Percentiles rank a stretch among this genome's conserved stretches.
Conservation (phyloP, 1,140 invertebrate species). For the Euglossa dilemma region DNA sequence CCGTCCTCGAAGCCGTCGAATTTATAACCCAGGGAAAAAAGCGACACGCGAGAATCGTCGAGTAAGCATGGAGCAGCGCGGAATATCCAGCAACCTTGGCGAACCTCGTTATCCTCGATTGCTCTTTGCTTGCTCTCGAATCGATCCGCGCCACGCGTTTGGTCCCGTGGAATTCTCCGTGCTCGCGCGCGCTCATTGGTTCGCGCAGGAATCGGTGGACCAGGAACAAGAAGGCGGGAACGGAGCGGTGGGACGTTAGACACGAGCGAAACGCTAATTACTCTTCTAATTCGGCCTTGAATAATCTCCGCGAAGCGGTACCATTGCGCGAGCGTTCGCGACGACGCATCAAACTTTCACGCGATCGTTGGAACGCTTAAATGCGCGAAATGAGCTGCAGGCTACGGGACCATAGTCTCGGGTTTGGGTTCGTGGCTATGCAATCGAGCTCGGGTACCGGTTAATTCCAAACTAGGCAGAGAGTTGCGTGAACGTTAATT, state of each 20-base stretch:
- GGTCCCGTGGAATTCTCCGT: too few relatives aligned
- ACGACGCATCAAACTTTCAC: conserved; percentile 30
- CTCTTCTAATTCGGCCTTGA: conserved; percentile 2
- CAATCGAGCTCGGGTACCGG: conserved; percentile 36
- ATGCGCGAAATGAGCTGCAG: conserved; percentile 16
- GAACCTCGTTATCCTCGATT: background rate
- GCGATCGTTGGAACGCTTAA: conserved; percentile 45
- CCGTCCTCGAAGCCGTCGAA: conserved; percentile 57
- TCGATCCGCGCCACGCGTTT: background rate
- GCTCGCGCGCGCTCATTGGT: too few relatives aligned
- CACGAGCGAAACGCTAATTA: background rate
- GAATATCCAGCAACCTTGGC: background rate
- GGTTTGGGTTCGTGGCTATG: background rate
- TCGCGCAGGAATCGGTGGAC: too few relatives aligned
- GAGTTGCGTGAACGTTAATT: conserved; percentile 65
- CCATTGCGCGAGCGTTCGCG: background rate
- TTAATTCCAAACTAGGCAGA: conserved; percentile 57
- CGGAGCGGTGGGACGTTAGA: background rate
- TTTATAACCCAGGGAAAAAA: conserved; percentile 53
- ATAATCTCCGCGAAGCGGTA: background rate
- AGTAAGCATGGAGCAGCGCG: conserved; percentile 22
- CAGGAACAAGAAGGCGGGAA: too few relatives aligned
- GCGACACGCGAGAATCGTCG: conserved; percentile 19
- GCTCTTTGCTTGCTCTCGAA: background rate
- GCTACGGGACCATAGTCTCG: background rate